Evolutionary conservation across 2,113 vertebrate genomes (phyloP).

Genomic region (Otis tarda): DNA sequence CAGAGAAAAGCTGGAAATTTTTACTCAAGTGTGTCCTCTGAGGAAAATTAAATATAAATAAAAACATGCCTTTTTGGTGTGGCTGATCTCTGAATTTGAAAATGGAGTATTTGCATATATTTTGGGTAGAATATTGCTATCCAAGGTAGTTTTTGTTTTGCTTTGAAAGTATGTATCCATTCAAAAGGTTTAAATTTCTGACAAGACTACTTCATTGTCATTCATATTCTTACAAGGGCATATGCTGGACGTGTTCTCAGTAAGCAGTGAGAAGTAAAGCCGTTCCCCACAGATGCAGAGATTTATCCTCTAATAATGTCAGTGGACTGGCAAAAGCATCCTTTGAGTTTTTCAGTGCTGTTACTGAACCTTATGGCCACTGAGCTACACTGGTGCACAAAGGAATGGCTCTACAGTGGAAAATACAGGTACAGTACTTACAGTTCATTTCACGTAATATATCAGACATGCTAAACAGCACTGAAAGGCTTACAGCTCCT

Average conservation of each 20-base stretch:
- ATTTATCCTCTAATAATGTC: neutral
- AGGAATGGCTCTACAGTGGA: neutral
- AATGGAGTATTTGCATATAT: neutral
- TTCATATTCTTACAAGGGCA: neutral
- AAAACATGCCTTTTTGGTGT: neutral
- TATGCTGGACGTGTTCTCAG: neutral
- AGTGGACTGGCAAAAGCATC: neutral
- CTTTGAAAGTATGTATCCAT: neutral
- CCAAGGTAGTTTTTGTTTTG: neutral
- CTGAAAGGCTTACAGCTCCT: constrained; percentile 7
- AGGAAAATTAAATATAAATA: neutral
- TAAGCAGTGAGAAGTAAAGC: neutral
- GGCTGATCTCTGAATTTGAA: neutral
- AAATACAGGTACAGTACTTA: neutral
- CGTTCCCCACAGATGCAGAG: rapidly evolving
- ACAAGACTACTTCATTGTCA: neutral
- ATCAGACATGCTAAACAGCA: neutral
- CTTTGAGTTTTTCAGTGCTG: neutral
- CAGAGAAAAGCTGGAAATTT: neutral
- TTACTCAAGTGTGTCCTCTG: neutral
- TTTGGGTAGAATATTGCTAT: neutral
- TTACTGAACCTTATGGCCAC: neutral
- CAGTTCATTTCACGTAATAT: neutral
- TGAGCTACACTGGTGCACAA: neutral
- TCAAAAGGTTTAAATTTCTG: neutral